Conservation (phyloP, 2,797 vertebrate species). For the Clamator glandarius region DNA sequence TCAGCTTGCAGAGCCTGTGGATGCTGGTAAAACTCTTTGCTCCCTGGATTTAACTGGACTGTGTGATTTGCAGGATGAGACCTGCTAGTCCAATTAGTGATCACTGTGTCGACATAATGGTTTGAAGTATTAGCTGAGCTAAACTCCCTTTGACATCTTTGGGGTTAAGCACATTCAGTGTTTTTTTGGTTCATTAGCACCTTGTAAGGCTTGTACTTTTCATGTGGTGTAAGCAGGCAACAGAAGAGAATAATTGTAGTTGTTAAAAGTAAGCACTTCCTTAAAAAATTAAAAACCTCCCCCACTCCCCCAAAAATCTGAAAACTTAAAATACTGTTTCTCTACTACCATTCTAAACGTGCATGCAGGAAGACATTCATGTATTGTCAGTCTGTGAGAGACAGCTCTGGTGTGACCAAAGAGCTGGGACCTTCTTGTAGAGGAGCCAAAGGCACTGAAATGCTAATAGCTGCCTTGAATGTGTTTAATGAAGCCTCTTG, state of each 20-base stretch:
- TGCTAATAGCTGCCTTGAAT: neutral
- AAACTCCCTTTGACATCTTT: neutral
- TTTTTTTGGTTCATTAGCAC: neutral
- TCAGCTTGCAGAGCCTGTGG: neutral
- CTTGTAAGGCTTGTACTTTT: neutral
- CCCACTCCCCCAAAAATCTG: too few relatives aligned
- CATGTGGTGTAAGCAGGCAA: neutral
- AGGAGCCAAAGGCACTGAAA: neutral
- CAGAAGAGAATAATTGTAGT: neutral
- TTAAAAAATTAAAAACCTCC: neutral
- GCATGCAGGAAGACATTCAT: neutral
- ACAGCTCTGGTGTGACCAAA: accelerated
- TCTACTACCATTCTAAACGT: neutral
- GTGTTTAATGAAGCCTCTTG: neutral
- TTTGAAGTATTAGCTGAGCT: neutral
- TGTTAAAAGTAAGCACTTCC: neutral
- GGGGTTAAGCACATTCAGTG: neutral
- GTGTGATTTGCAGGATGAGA: neutral
- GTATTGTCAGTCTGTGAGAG: neutral
- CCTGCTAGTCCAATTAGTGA: neutral
- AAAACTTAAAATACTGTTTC: neutral
- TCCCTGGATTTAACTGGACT: accelerated
- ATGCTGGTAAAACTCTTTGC: neutral
- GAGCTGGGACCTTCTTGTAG: neutral
- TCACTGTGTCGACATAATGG: neutral